A percentile compares a stretch with the other conserved stretches of the same genome.
Evolutionary conservation across 2,888 invertebrate species (phyloP).

Genomic region (Odontocerum albicorne): DNA sequence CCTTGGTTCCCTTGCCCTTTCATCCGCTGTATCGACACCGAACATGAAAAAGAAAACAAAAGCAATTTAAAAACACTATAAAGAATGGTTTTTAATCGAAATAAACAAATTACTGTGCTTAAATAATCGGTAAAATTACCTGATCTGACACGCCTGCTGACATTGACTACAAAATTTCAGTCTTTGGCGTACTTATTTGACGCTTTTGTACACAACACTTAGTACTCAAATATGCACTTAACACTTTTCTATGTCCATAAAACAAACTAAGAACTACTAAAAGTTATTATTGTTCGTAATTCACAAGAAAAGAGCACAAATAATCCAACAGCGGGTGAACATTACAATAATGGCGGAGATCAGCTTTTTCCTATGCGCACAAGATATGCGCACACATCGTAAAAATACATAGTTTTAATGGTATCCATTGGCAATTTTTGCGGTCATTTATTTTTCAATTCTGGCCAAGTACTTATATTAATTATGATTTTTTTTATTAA

Average conservation of each 20-base stretch:
- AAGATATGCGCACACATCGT: conserved; percentile 12
- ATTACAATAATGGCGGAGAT: conserved; percentile 29
- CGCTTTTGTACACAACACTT: conserved; percentile 52
- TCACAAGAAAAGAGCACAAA: conserved; percentile 24
- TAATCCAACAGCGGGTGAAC: conserved; percentile 22
- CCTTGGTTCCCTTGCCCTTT: conserved; percentile 86
- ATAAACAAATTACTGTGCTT: conserved; percentile 1
- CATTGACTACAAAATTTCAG: conserved; percentile 74
- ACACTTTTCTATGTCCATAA: conserved; percentile 53
- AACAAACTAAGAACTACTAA: conserved; percentile 48
- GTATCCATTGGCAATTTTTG: too few species aligned
- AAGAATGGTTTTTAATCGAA: too few species aligned
- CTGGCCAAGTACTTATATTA: too few species aligned
- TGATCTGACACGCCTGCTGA: conserved; percentile 91
- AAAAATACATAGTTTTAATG: not conserved
- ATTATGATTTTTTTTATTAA: too few species aligned
- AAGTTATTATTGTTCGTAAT: conserved; percentile 48
- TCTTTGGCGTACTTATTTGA: conserved; percentile 55
- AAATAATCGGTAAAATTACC: conserved; percentile 56
- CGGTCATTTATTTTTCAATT: too few species aligned
- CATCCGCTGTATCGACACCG: conserved; percentile 67
- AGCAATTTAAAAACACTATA: conserved; percentile 39
- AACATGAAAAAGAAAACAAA: conserved; percentile 61
- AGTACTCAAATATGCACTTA: conserved; percentile 55
- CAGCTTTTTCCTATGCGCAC: conserved; percentile 26